Evolutionary conservation across 2,888 invertebrate genomes (phyloP), one percentile per base, ranked within the genome.

Genomic region (Drosophila setosimentum): DNA sequence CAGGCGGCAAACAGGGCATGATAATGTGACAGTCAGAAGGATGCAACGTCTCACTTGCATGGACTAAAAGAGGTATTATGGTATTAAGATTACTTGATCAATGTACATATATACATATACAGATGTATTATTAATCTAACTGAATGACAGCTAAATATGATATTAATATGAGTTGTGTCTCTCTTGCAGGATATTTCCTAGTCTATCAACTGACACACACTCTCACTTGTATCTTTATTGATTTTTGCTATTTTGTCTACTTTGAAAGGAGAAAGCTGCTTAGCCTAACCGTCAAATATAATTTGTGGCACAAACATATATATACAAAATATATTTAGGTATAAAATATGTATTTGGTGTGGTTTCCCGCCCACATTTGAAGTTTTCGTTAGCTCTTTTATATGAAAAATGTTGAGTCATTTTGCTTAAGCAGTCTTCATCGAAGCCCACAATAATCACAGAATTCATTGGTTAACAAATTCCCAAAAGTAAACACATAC

Each of bases 181-280:
- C 7, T 21, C 3, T 21, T 40, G 21, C 33, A 35, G 53, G 30
- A 33, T 48, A 67, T 45, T 8, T 13, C 13, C 8, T 3, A 30
- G 45, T 64, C 27, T 2, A 8, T 32, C 33, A 50, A 27, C 33
- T 45, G 13, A 6, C n/a, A 1, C 11, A n/a, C 18, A n/a, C 18
- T 11, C 5, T 40, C 16, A 8, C 45, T n/a, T 21, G 8, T n/a
- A 42, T n/a, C n/a, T 45, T 35, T 55, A 68, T 68, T 68, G 67
- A 68, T 68, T 68, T 67, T 35, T 40, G 40, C 29, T 64, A 35
- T 30, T 32, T 65, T 63, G 59, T 50, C 18, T 11, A 42, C 49
- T 51, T 50, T 49, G 53, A 68, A 72, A 73, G 66, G 57, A 53
- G 49, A 75, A 73, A 62, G 68, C 76, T 58, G 76, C 53, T 73